Evolutionary conservation across 2,113 vertebrate genomes (phyloP), one percentile per base, ranked within the genome.

Genomic region (Chloebia gouldiae): DNA sequence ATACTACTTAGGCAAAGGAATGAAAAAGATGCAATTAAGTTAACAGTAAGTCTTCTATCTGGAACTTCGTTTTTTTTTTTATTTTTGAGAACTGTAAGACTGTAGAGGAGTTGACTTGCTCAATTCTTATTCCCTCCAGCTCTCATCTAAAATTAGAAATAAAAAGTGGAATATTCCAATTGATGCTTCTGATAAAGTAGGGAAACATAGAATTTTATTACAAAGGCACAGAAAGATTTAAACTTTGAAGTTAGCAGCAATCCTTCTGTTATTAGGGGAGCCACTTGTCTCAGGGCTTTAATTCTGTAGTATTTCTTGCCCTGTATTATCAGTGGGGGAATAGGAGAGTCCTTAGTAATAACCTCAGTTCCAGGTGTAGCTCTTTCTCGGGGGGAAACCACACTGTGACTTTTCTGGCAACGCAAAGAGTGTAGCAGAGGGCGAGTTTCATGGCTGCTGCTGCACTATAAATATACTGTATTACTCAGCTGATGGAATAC

Each of bases 381-480:
- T 76, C 28, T 35, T 88, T 69, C 44, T 84, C 8, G 0, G 23
- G 18, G 57, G 21, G 11, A 37, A 84, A 14, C 31, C 9, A 7
- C 18, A 17, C 50, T 40, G n/a, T 33, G 70, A 69, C 27, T 89
- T 82, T 45, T 82, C 73, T 79, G 63, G 53, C 68, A 83, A 30
- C 1, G 0, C 21, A 69, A 40, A 49, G 40, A 76, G 5, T 25
- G 28, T 28, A 68, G 39, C 53, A 77, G 75, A 85, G 42, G 16
- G 9, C 0, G 3, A 53, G 10, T 42, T 88, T 57, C 75, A 76
- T 0, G 0, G 39, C 17, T 33, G 21, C 20, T 57, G 42, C 71
- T 77, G n/a, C 50, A 22, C 42, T 47, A 7, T 19, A 78, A 81
- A 57, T 40, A 53, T 1, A 49, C 4, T 65, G 25, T 13, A 54